phyloP scores from a whole-genome alignment of 2,888 invertebrate genomes.

The Phortica okadai region DNA sequence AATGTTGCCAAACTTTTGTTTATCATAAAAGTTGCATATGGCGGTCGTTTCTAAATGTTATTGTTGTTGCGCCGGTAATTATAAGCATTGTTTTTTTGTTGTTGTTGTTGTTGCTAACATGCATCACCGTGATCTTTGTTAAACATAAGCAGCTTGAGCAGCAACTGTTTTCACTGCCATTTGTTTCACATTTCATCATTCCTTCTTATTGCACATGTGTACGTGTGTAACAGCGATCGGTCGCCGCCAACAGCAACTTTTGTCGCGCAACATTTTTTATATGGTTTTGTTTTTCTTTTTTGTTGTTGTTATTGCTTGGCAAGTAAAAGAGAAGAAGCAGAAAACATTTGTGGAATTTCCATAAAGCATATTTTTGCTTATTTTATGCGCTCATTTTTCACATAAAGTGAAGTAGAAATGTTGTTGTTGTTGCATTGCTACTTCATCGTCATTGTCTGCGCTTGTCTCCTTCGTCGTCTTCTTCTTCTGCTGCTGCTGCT shows the following conservation, averaged over 20 bases:
- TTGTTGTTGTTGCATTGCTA: conserved; percentile 3
- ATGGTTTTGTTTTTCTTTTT: neutral
- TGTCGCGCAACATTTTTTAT: conserved; percentile 24
- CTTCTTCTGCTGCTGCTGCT: conserved; percentile 6
- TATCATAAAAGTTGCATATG: no score
- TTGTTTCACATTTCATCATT: neutral
- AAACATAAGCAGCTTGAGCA: neutral
- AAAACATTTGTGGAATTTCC: conserved; percentile 49
- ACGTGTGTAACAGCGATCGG: neutral
- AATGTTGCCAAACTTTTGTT: no score
- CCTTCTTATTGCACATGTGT: neutral
- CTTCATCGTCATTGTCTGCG: conserved; percentile 11
- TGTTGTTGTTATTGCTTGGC: neutral
- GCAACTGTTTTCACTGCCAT: neutral
- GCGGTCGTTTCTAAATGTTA: neutral
- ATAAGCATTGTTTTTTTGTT: neutral
- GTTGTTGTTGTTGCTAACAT: no score
- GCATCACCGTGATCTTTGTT: neutral
- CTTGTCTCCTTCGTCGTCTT: neutral
- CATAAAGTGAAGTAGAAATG: neutral
- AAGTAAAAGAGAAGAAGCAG: conserved; percentile 16
- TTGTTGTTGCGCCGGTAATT: neutral
- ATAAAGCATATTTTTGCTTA: conserved; percentile 27
- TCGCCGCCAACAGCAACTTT: neutral
- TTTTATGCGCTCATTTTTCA: conserved; percentile 28